A percentile compares a stretch with the other conserved stretches of the same genome.
Evolutionary conservation across 2,113 vertebrate genomes (phyloP).

Genomic region (Lagenorhynchus albirostris): DNA sequence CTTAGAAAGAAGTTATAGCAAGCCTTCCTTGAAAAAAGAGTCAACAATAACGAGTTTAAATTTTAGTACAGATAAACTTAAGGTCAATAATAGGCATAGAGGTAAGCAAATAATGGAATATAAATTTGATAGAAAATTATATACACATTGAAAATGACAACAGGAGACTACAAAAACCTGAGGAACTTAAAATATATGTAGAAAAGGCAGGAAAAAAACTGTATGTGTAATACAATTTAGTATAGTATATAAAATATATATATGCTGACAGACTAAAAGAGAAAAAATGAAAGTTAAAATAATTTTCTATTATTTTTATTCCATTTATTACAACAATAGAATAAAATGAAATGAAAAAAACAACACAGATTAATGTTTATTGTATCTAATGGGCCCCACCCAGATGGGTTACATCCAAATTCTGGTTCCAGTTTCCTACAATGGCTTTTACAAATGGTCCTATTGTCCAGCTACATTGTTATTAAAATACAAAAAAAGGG

Average conservation of each 20-base stretch:
- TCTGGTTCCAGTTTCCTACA: background rate
- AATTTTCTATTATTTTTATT: conserved; percentile 34
- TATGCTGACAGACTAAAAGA: conserved; percentile 16
- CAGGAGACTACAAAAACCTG: background rate
- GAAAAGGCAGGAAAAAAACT: conserved; percentile 4
- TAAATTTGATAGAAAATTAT: background rate
- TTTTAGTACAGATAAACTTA: background rate
- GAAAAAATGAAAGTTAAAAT: background rate
- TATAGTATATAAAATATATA: background rate
- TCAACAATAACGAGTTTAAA: background rate
- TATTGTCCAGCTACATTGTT: background rate
- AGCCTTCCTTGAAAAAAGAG: background rate
- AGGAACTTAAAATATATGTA: background rate
- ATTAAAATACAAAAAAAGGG: background rate
- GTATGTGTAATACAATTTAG: background rate
- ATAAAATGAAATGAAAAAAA: conserved; percentile 6
- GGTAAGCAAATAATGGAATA: background rate
- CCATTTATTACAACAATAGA: background rate
- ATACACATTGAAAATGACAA: conserved; percentile 29
- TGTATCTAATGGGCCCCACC: background rate
- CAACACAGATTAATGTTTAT: background rate
- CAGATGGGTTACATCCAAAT: background rate
- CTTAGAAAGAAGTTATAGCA: background rate
- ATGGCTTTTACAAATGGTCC: background rate
- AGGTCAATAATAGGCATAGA: background rate